A percentile compares a stretch with the other conserved stretches of the same genome.
These are phyloP conservation scores for Paramacrobiotus metropolitanus DNA, from an alignment of 1,140 invertebrate species.

Conservation along the genomic window DNA sequence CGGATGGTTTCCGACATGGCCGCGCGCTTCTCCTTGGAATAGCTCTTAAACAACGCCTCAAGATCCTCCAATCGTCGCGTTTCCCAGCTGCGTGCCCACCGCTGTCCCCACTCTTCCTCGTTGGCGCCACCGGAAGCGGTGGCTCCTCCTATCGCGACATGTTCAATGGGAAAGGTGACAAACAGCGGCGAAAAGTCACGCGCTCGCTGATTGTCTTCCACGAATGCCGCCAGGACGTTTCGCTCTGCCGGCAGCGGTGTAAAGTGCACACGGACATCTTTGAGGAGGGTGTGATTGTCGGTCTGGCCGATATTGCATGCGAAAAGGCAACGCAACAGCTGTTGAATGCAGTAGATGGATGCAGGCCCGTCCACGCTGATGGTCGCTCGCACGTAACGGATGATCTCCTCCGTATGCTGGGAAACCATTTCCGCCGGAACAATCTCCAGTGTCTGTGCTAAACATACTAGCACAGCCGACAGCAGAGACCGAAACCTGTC, in stretches of 20 bases:
- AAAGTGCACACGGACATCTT: background rate
- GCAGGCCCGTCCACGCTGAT: constrained; percentile 40
- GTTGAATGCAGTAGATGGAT: constrained; percentile 50
- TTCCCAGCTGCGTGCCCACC: no score
- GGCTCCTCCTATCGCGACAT: no score
- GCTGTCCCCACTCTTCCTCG: no score
- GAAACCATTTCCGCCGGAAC: constrained; percentile 43
- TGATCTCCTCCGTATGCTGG: constrained; percentile 49
- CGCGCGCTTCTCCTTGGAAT: background rate
- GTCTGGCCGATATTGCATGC: constrained; percentile 39
- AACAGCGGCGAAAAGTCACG: no score
- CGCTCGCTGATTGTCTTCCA: no score
- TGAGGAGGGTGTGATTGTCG: background rate
- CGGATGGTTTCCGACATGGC: constrained; percentile 4
- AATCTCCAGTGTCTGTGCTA: constrained; percentile 52
- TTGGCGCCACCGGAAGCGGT: no score
- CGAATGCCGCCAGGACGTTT: background rate
- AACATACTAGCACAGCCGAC: constrained; percentile 33
- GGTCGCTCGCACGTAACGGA: constrained; percentile 45
- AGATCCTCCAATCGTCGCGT: background rate
- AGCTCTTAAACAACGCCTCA: background rate
- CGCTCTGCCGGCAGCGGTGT: background rate
- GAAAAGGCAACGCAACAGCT: constrained; percentile 57
- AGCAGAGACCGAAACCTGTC: constrained; percentile 49
- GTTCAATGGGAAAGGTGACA: no score